A percentile compares a stretch with the other conserved stretches of the same genome.
Evolutionary conservation across 2,797 vertebrate species (phyloP).

Genomic region (Anomalospiza imberbis): DNA sequence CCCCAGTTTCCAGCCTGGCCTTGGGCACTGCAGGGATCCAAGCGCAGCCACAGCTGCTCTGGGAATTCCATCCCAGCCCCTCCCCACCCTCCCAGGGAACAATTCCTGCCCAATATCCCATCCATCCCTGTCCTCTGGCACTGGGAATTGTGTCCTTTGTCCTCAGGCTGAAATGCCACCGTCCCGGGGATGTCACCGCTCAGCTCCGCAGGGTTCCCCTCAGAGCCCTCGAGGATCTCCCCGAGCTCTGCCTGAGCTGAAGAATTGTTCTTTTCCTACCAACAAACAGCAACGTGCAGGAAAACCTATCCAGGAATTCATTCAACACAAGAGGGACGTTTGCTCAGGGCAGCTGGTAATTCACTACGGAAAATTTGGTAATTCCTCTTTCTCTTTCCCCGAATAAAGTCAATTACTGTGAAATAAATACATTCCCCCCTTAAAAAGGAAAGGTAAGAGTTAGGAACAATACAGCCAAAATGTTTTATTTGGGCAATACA

Average conservation of each 20-base stretch:
- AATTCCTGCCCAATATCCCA: neutral
- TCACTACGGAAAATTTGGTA: rapidly evolving
- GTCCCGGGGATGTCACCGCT: neutral
- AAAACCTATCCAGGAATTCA: neutral
- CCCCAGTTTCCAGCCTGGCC: neutral
- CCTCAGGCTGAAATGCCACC: neutral
- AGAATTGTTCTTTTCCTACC: neutral
- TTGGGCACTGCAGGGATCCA: neutral
- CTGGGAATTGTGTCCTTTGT: neutral
- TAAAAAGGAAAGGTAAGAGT: neutral
- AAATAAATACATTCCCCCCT: neutral
- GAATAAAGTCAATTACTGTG: neutral
- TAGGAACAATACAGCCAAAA: constrained; percentile 66
- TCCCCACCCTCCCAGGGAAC: neutral
- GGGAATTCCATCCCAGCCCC: neutral
- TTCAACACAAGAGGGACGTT: neutral
- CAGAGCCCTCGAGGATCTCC: neutral
- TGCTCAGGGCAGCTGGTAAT: neutral
- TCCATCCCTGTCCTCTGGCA: neutral
- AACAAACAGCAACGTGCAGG: neutral
- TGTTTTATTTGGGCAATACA: constrained; percentile 73
- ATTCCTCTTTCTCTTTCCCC: neutral
- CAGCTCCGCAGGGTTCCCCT: neutral
- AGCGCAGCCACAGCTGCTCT: neutral
- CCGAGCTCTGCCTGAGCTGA: neutral